These are phyloP conservation scores for Petroica traversi DNA, from an alignment of 2,113 vertebrate genomes.

Conservation along the genomic window DNA sequence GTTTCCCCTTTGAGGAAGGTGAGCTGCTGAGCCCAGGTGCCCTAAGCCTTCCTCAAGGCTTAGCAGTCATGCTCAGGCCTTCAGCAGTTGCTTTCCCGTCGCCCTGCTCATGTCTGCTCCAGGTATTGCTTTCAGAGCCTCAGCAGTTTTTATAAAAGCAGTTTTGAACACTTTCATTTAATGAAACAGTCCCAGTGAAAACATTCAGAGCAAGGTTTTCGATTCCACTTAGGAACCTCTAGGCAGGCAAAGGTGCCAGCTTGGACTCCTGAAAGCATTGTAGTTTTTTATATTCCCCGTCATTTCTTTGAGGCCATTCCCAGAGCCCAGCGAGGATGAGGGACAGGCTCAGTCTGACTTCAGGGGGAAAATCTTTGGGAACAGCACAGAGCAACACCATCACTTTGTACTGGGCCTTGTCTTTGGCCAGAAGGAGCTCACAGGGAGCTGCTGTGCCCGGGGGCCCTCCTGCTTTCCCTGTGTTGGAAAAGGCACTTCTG, in stretches of 20 bases:
- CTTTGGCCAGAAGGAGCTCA: neutral
- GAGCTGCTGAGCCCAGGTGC: neutral
- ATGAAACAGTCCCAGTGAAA: constrained; percentile 23
- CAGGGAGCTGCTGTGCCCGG: rapidly evolving
- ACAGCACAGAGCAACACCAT: rapidly evolving
- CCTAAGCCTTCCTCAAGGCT: neutral
- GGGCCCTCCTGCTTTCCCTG: neutral
- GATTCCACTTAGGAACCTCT: neutral
- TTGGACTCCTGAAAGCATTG: neutral
- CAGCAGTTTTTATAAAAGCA: neutral
- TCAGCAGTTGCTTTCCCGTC: rapidly evolving
- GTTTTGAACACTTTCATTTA: neutral
- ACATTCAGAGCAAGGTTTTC: neutral
- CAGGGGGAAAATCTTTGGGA: neutral
- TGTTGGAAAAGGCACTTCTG: neutral
- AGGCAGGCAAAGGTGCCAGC: neutral
- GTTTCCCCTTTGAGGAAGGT: neutral
- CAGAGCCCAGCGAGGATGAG: neutral
- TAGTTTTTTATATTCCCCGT: neutral
- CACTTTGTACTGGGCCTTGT: neutral
- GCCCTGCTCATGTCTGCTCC: neutral
- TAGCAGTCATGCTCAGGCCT: rapidly evolving
- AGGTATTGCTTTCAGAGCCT: neutral
- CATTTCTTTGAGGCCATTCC: neutral
- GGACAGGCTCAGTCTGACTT: neutral